Evolutionary conservation across 2,113 vertebrate genomes (phyloP).

Genomic region (Tyto alba): DNA sequence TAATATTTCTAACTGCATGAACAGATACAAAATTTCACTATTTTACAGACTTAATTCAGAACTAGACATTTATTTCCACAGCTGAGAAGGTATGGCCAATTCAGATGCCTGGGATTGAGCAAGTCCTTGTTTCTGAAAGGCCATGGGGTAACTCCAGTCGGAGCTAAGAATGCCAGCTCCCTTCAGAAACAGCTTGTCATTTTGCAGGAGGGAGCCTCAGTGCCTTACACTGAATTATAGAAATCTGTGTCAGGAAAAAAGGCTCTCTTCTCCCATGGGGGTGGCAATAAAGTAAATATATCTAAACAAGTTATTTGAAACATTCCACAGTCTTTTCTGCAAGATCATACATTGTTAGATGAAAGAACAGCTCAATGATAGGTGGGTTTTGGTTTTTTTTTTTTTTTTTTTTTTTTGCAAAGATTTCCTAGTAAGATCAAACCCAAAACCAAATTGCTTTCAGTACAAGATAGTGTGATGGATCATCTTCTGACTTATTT

Average conservation of each 20-base stretch:
- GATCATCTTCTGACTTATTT: slow-evolving; percentile 8
- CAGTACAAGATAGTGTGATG: neutral
- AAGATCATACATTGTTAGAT: slow-evolving; percentile 7
- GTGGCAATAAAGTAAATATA: slow-evolving; percentile 1
- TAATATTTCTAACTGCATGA: neutral
- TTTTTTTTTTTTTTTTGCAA: neutral
- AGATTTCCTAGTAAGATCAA: slow-evolving; percentile 32
- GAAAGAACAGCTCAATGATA: slow-evolving; percentile 4
- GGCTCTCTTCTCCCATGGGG: neutral
- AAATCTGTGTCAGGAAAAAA: neutral
- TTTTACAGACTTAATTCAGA: neutral
- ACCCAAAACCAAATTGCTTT: neutral
- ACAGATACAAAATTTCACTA: neutral
- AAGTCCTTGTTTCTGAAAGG: neutral
- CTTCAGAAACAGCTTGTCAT: neutral
- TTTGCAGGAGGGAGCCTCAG: neutral
- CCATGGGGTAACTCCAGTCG: neutral
- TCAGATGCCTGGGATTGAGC: neutral
- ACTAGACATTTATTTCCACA: neutral
- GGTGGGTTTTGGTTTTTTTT: no score
- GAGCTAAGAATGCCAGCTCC: neutral
- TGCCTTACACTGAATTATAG: neutral
- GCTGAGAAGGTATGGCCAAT: rapidly evolving
- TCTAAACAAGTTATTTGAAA: slow-evolving; percentile 26
- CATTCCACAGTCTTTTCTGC: slow-evolving; percentile 4